Percentiles rank a stretch among this genome's conserved stretches.
These are phyloP conservation scores for Leptura quadrifasciata DNA, from an alignment of 2,888 invertebrate genomes.

Conservation along the genomic window DNA sequence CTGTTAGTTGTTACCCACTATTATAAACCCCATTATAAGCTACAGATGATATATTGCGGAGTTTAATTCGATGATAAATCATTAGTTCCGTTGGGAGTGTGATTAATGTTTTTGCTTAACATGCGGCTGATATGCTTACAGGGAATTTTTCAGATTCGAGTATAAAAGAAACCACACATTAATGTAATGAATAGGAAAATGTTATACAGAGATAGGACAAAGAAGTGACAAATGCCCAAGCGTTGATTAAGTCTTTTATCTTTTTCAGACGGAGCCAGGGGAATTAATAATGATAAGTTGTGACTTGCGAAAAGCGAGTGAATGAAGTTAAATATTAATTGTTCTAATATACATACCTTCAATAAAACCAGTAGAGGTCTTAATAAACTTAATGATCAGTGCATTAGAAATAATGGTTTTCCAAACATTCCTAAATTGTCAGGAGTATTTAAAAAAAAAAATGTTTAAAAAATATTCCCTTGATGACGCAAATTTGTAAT, in stretches of 20 bases:
- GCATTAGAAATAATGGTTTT: no score
- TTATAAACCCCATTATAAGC: neutral
- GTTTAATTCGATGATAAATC: neutral
- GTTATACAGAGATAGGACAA: neutral
- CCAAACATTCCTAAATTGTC: no score
- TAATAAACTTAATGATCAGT: no score
- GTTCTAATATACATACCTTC: neutral
- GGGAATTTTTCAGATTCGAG: constrained; percentile 3
- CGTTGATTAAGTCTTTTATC: neutral
- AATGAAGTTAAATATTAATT: neutral
- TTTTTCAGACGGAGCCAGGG: neutral
- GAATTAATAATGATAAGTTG: neutral
- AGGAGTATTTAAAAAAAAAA: no score
- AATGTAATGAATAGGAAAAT: constrained; percentile 7
- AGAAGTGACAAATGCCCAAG: constrained; percentile 7
- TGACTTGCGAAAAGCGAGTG: neutral
- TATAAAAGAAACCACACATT: constrained; percentile 7
- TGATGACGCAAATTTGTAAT: no score
- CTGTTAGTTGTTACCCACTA: constrained; percentile 1
- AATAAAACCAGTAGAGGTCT: no score
- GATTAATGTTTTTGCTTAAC: constrained; percentile 7
- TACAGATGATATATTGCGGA: neutral
- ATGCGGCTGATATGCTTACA: neutral
- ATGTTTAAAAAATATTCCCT: no score
- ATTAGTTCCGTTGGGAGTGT: neutral